Evolutionary conservation across 2,888 invertebrate species (phyloP).

Genomic region (Drosophila lacicola): DNA sequence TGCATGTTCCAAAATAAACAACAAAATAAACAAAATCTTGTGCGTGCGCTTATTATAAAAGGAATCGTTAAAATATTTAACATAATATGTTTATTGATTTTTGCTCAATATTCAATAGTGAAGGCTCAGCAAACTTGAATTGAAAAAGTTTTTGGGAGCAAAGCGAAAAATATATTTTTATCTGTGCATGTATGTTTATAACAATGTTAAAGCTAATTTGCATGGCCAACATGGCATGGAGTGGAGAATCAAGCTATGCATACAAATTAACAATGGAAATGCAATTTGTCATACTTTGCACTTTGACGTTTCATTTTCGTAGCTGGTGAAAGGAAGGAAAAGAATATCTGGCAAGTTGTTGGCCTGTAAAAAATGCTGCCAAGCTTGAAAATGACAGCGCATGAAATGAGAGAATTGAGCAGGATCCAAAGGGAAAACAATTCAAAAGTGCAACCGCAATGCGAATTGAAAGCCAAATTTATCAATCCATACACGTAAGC

Average conservation of each 20-base stretch:
- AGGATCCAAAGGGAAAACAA: constrained; percentile 1
- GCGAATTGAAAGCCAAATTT: constrained; percentile 36
- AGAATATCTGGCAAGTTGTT: constrained; percentile 34
- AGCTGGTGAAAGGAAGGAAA: constrained; percentile 24
- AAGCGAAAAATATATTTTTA: not conserved
- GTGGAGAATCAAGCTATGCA: constrained; percentile 36
- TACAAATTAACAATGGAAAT: constrained; percentile 68
- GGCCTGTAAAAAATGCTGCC: constrained; percentile 32
- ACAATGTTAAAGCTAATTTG: constrained; percentile 48
- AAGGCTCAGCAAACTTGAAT: constrained; percentile 37
- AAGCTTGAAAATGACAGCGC: constrained; percentile 48
- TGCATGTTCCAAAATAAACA: not conserved
- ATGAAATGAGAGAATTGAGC: constrained; percentile 39
- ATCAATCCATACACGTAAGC: constrained; percentile 23
- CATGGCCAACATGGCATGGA: constrained; percentile 6
- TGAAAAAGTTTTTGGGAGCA: constrained; percentile 41
- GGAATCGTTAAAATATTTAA: constrained; percentile 35
- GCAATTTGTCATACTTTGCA: constrained; percentile 70
- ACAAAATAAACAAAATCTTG: not conserved
- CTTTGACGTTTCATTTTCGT: constrained; percentile 70
- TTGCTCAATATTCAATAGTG: constrained; percentile 22
- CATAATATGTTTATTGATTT: constrained; percentile 62
- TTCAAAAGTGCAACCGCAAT: constrained; percentile 39
- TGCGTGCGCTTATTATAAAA: constrained; percentile 14
- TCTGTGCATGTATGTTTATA: constrained; percentile 3